phyloP scores from a whole-genome alignment of 2,113 vertebrate species.

The Ailurus styani region DNA sequence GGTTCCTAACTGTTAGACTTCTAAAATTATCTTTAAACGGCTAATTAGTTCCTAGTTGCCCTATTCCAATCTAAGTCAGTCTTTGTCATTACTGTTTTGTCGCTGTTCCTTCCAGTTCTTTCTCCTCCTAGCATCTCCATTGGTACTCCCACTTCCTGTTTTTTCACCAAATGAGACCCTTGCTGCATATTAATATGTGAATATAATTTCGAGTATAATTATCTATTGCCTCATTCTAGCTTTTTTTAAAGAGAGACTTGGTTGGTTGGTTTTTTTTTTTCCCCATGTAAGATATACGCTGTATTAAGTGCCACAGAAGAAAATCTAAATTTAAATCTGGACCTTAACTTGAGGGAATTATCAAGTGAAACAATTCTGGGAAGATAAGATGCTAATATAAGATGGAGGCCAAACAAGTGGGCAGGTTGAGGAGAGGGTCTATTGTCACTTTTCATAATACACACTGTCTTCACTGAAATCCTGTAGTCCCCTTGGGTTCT shows the following conservation, averaged over 20 bases:
- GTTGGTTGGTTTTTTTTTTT: background rate
- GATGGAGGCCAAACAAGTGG: background rate
- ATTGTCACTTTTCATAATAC: background rate
- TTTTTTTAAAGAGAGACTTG: background rate
- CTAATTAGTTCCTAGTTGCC: conserved; percentile 14
- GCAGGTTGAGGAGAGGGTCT: accelerated
- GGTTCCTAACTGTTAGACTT: background rate
- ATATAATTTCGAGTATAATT: conserved; percentile 2
- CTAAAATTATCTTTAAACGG: conserved; percentile 13
- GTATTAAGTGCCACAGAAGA: background rate
- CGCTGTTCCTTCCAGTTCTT: background rate
- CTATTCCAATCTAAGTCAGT: background rate
- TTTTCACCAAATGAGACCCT: background rate
- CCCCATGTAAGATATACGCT: background rate
- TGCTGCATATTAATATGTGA: conserved; percentile 16
- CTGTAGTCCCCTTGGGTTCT: background rate
- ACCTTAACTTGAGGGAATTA: background rate
- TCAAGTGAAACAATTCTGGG: background rate
- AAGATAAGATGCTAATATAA: background rate
- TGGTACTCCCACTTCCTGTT: background rate
- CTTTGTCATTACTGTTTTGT: background rate
- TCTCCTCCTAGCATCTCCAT: background rate
- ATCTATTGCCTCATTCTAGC: background rate
- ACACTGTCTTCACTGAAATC: background rate
- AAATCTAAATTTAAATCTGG: background rate